These are phyloP conservation scores for Drosophila birchii DNA, from an alignment of 2,888 invertebrate species.

Conservation along the genomic window DNA sequence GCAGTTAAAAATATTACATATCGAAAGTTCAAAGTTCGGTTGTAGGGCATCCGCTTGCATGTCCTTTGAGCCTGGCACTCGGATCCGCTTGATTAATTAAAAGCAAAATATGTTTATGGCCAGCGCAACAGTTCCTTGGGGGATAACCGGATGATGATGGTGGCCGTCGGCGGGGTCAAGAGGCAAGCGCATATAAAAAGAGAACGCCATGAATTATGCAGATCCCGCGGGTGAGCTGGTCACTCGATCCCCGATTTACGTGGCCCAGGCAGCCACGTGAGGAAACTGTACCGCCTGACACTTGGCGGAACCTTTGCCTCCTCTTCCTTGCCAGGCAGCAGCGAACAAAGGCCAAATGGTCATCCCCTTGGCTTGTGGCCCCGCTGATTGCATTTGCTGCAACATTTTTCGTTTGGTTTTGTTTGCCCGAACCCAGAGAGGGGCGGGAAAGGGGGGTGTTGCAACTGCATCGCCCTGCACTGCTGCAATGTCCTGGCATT, in stretches of 20 bases:
- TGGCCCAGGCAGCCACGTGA: conserved; percentile 3
- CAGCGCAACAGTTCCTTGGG: conserved; percentile 59
- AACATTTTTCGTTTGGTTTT: conserved; percentile 53
- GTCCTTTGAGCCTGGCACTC: conserved; percentile 63
- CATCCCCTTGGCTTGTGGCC: conserved; percentile 11
- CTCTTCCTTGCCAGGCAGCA: conserved; percentile 4
- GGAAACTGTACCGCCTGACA: conserved; percentile 51
- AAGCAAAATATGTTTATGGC: conserved; percentile 73
- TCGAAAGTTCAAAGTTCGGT: conserved; percentile 74
- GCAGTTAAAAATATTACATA: conserved; percentile 60
- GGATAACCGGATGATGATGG: conserved; percentile 40
- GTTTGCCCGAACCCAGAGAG: conserved; percentile 19
- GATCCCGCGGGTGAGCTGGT: conserved; percentile 26
- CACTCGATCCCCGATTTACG: conserved; percentile 52
- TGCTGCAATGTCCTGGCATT: conserved; percentile 48
- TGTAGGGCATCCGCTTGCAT: conserved; percentile 65
- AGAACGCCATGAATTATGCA: conserved; percentile 65
- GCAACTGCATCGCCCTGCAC: conserved; percentile 56
- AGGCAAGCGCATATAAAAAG: conserved; percentile 8
- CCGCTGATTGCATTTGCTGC: conserved; percentile 63
- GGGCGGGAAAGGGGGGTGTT: conserved; percentile 5
- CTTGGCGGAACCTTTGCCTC: conserved; percentile 46
- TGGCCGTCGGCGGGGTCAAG: conserved; percentile 1
- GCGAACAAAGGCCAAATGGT: conserved; percentile 33
- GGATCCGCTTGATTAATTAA: conserved; percentile 74